Percentiles rank a stretch among this genome's conserved stretches.
Conservation (phyloP, 2,797 vertebrate genomes). For the Peromyscus aztecus region DNA sequence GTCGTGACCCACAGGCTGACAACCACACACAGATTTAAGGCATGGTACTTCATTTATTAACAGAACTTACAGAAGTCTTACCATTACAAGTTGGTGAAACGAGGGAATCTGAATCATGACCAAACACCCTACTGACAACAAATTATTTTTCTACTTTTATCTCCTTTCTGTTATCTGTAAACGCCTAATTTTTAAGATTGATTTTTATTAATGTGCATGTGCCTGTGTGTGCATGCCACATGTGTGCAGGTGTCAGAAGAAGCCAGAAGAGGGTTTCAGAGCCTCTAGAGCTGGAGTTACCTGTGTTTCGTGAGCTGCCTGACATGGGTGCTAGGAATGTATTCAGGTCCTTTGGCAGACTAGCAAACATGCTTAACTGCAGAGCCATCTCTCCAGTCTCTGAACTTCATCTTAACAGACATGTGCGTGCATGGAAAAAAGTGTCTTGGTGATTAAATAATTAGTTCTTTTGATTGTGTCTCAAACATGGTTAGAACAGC, state of each 20-base stretch:
- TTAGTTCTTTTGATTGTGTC: background rate
- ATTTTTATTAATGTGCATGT: background rate
- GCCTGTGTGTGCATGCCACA: background rate
- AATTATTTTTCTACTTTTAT: slow-evolving; percentile 33
- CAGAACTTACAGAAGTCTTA: background rate
- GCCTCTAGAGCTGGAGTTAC: background rate
- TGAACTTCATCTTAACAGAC: background rate
- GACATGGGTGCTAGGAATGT: background rate
- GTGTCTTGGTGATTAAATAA: background rate
- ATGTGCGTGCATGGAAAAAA: background rate
- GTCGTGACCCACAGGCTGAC: background rate
- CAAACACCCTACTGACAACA: background rate
- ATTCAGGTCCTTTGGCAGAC: background rate
- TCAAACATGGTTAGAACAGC: background rate
- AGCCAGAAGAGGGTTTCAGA: background rate
- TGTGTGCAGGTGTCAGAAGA: background rate
- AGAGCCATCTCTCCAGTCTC: background rate
- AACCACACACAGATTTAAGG: background rate
- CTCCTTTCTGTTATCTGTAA: slow-evolving; percentile 4
- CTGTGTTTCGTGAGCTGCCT: too few relatives aligned
- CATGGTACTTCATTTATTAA: background rate
- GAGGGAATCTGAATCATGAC: slow-evolving; percentile 27
- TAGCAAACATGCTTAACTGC: background rate
- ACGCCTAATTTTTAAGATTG: background rate
- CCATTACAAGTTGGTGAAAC: background rate